Evolutionary conservation across 1,140 invertebrate species (phyloP).

Genomic region (Hydropsyche tenuis): DNA sequence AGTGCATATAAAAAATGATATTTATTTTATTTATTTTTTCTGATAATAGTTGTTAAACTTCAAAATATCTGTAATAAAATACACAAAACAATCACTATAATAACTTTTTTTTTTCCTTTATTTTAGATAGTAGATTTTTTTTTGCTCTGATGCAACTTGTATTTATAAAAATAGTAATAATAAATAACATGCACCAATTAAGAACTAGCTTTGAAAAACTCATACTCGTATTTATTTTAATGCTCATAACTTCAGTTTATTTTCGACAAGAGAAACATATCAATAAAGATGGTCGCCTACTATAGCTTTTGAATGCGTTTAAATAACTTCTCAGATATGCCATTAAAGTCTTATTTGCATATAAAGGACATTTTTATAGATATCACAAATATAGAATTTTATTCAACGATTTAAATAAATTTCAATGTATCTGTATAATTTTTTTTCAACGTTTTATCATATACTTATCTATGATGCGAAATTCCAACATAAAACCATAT

Average conservation of each 20-base stretch:
- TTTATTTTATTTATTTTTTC: no score
- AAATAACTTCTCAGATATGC: conserved; percentile 1
- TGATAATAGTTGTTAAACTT: no score
- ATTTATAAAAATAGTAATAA: no score
- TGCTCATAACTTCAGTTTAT: no score
- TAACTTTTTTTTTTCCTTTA: no score
- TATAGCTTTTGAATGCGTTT: not conserved
- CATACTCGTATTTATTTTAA: not conserved
- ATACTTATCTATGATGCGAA: not conserved
- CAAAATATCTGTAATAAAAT: no score
- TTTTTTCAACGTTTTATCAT: not conserved
- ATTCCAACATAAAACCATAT: not conserved
- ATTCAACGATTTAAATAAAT: conserved; percentile 4
- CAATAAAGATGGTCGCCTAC: conserved; percentile 1
- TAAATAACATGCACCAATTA: no score
- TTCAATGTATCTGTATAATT: not conserved
- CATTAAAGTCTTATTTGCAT: conserved; percentile 37
- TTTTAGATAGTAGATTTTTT: no score
- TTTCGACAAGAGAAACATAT: not conserved
- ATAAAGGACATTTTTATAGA: conserved; percentile 38
- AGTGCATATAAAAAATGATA: no score
- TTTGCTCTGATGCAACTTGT: no score
- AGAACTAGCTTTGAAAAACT: not conserved
- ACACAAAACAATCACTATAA: no score
- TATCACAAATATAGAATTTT: conserved; percentile 25